Evolutionary conservation across 2,888 invertebrate genomes (phyloP).

Genomic region (Eustalomyia histrio): DNA sequence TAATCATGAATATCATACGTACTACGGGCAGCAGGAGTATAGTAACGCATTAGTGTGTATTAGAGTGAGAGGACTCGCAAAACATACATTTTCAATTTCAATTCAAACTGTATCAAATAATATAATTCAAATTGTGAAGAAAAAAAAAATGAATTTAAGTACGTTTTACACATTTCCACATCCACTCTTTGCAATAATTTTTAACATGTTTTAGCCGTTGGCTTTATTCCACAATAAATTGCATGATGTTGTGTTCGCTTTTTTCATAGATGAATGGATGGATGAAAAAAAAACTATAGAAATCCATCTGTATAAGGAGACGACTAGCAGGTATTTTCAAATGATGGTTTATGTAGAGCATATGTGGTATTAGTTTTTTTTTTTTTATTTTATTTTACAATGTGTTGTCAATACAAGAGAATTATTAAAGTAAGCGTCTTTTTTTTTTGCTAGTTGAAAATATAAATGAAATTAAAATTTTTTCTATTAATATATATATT

Average conservation of each 20-base stretch:
- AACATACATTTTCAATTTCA: slow-evolving; percentile 27
- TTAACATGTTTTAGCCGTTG: slow-evolving; percentile 60
- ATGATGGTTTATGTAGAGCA: background rate
- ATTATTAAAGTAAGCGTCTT: slow-evolving; percentile 30
- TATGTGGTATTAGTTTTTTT: background rate
- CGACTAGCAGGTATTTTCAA: slow-evolving; percentile 16
- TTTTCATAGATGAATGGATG: background rate
- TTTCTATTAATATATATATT: no score
- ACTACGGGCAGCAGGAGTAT: background rate
- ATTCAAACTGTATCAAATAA: background rate
- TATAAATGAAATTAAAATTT: no score
- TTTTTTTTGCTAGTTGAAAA: background rate
- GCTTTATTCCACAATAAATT: slow-evolving; percentile 57
- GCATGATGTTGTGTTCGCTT: slow-evolving; percentile 3
- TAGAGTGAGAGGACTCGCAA: background rate
- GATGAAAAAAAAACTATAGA: slow-evolving; percentile 14
- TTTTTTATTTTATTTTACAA: background rate
- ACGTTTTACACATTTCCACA: slow-evolving; percentile 29
- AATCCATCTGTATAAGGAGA: slow-evolving; percentile 30
- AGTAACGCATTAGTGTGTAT: background rate
- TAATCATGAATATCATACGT: slow-evolving; percentile 29
- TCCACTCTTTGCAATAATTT: slow-evolving; percentile 23
- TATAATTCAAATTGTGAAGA: background rate
- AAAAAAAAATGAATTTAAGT: slow-evolving; percentile 40
- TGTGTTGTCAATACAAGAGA: slow-evolving; percentile 26